Conservation (phyloP, 2,888 invertebrate genomes). For the Emesis russula region DNA sequence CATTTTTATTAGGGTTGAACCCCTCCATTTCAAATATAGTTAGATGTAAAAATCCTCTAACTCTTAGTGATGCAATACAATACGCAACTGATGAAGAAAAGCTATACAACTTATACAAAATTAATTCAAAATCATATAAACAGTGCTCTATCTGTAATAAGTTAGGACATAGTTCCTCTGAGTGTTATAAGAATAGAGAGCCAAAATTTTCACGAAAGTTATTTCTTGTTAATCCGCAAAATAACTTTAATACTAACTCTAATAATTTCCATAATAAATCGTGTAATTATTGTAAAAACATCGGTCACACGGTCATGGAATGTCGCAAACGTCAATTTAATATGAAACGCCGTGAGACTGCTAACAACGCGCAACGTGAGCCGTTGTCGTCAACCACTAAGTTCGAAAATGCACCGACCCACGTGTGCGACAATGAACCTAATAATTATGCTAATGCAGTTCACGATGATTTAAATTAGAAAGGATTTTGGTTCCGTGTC, state of each 20-base stretch:
- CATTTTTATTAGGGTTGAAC: background rate
- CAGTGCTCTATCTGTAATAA: too few species aligned
- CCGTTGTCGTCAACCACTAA: background rate
- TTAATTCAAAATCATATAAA: too few species aligned
- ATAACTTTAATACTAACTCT: too few species aligned
- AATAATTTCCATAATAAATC: background rate
- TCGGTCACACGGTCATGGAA: too few species aligned
- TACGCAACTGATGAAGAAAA: slow-evolving; percentile 50
- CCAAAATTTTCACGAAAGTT: too few species aligned
- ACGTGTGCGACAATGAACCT: background rate
- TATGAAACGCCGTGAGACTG: too few species aligned
- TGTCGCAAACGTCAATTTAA: too few species aligned
- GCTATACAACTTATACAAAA: slow-evolving; percentile 27
- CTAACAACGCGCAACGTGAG: too few species aligned
- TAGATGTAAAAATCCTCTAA: background rate
- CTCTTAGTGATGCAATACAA: background rate
- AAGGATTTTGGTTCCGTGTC: slow-evolving; percentile 1
- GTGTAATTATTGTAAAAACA: too few species aligned
- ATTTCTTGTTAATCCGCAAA: too few species aligned
- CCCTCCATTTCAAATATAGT: background rate
- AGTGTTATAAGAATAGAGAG: too few species aligned
- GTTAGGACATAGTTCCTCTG: too few species aligned
- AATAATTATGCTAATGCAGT: background rate
- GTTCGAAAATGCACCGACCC: background rate
- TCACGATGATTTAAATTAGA: background rate